Percentiles rank a stretch among this genome's conserved stretches.
Conservation (phyloP, 1,140 invertebrate genomes). For the Goniozus legneri region DNA sequence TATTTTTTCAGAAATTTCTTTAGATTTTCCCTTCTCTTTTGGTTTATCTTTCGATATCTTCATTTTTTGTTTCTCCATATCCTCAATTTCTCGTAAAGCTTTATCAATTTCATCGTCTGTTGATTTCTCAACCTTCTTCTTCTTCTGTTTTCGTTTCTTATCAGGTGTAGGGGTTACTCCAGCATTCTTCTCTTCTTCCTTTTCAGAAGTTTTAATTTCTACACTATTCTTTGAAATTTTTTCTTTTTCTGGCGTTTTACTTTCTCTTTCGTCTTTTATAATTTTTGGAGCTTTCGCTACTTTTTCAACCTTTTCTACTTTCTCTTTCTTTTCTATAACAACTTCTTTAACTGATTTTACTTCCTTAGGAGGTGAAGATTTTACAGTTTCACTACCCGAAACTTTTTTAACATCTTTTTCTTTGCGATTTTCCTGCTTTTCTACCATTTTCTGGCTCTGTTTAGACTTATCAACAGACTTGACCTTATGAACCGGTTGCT, state of each 20-base stretch:
- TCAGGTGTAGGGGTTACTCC: constrained; percentile 40
- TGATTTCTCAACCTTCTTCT: constrained; percentile 49
- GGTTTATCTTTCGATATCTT: constrained; percentile 35
- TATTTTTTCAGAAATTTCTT: not conserved
- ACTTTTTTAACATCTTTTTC: constrained; percentile 6
- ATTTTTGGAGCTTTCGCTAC: not conserved
- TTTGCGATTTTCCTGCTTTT: constrained; percentile 7
- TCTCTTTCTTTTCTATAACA: not conserved
- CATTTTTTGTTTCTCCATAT: constrained; percentile 49
- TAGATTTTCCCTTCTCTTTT: constrained; percentile 19
- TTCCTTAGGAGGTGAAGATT: not conserved
- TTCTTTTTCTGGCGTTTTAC: not conserved
- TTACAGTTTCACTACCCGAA: not conserved
- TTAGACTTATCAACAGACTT: not conserved
- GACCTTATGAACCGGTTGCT: not conserved
- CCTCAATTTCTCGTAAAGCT: constrained; percentile 58
- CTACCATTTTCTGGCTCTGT: not conserved
- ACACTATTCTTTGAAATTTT: not conserved
- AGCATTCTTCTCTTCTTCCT: constrained; percentile 15
- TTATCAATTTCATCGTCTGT: constrained; percentile 61
- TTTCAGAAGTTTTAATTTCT: constrained; percentile 9
- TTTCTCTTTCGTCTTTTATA: not conserved
- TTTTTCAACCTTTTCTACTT: not conserved
- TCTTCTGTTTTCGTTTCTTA: constrained; percentile 49
- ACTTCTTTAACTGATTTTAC: not conserved